Evolutionary conservation across 2,888 invertebrate species (phyloP), one percentile per base, ranked within the genome.

Genomic region (Philonicus albiceps): DNA sequence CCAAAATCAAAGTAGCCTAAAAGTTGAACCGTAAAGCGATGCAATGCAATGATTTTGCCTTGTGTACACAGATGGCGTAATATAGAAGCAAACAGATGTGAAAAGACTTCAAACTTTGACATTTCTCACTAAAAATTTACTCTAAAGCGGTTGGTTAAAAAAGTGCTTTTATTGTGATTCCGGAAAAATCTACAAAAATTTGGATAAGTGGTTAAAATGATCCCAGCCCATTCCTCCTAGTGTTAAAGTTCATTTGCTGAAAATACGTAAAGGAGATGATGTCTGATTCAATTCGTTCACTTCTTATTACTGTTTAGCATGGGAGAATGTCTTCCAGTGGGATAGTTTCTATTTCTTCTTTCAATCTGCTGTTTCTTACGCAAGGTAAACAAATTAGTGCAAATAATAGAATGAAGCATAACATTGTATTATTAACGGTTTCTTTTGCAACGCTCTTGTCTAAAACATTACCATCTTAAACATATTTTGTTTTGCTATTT

Each of bases 321-420:
- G 92, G 91, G 90, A 92, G 91, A 90, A 92, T 92, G 91, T 92
- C 92, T 91, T 92, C 91, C 90, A 91, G 90, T 91, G 91, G 91
- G 89, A 91, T 91, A 90, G 91, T 92, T 90, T 91, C 92, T 90
- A 90, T 91, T 90, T 92, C 92, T 90, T 92, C 92, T 89, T 92
- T 92, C 90, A 92, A 92, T 90, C 89, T 92, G 91, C 91, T 92
- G 90, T 92, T 92, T 91, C 91, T 92, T 89, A 92, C 92, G 89
- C 92, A 92, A 92, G 92, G 92, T 92, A 91, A 90, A 90, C 89
- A 83, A n/a, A 86, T 83, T 72, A n/a, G 37, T 34, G 34, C 13
- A 22, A 49, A n/a, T 49, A 6, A n/a, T 49, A 49, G 6, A n/a
- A 49, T 43, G 11, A 13, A 37, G 37, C 4, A 6, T 49, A 43